Conservation (phyloP, 2,797 vertebrate species). For the Nannoperca obscura region DNA sequence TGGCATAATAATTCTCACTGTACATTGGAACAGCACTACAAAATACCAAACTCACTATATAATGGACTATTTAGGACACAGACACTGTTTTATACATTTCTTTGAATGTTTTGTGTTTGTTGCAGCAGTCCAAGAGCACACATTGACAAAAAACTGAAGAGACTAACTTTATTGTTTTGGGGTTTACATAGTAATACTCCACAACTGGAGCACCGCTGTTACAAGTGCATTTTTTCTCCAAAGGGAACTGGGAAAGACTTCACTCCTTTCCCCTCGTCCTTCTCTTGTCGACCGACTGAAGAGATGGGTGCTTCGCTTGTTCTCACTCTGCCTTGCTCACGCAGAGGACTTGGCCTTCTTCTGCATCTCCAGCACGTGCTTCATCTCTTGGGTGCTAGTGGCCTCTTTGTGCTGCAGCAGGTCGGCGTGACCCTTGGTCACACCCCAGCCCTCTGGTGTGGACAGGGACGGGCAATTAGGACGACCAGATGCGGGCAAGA, state of each 20-base stretch:
- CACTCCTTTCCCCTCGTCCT: neutral
- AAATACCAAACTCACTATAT: too few relatives aligned
- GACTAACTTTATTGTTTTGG: conserved; percentile 62
- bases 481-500: conserved; percentile 89
- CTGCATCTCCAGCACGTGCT: conserved; percentile 68
- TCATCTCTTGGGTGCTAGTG: conserved; percentile 80
- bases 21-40: too few relatives aligned
- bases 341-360: conserved; percentile 66
- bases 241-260: conserved; percentile 35
- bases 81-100: neutral
- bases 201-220: conserved; percentile 48
- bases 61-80: too few relatives aligned
- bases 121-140: neutral
- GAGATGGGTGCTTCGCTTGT: neutral
- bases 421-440: conserved; percentile 90
- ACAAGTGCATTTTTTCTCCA: conserved; percentile 58
- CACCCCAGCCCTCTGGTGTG: conserved; percentile 90
- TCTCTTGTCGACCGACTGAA: neutral
- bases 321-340: conserved; percentile 32
- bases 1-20: too few relatives aligned
- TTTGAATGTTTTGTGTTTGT: neutral
- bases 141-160: conserved; percentile 24
- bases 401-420: conserved; percentile 94
- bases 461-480: conserved; percentile 89
- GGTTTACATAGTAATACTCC: conserved; percentile 45